These are phyloP conservation scores for Drosophila lacertosa DNA, from an alignment of 1,140 invertebrate species.

Conservation along the genomic window DNA sequence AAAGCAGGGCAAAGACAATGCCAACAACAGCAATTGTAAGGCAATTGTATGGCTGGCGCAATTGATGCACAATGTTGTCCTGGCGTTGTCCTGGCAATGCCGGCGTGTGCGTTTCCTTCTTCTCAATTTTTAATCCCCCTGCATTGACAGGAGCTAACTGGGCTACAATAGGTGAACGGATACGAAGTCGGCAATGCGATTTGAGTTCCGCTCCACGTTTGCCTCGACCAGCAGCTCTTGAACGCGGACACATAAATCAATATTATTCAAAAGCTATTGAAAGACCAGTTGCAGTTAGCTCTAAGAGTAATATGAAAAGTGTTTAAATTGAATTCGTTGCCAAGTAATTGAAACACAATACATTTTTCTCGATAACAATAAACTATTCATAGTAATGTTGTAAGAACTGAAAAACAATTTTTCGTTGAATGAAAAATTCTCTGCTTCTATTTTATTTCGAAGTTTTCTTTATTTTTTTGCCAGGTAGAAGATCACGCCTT, in stretches of 20 bases:
- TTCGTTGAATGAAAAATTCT: too few relatives aligned
- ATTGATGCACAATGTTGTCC: conserved; percentile 35
- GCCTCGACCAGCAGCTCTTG: background rate
- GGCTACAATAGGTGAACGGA: conserved; percentile 37
- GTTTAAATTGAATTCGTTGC: conserved; percentile 47
- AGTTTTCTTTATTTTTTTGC: too few relatives aligned
- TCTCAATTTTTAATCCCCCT: conserved; percentile 37
- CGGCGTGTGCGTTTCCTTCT: conserved; percentile 30
- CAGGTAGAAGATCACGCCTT: too few relatives aligned
- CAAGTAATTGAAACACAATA: background rate
- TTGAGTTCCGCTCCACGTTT: background rate
- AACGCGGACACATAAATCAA: conserved; percentile 56
- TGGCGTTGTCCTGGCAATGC: conserved; percentile 43
- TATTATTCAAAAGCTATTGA: conserved; percentile 59
- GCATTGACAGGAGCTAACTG: conserved; percentile 6
- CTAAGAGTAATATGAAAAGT: conserved; percentile 44
- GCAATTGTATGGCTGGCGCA: conserved; percentile 63
- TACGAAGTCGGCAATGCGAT: conserved; percentile 15
- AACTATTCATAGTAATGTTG: conserved; percentile 2
- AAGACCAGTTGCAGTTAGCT: conserved; percentile 46
- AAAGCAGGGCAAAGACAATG: conserved; percentile 37
- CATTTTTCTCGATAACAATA: conserved; percentile 2
- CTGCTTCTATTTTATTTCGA: too few relatives aligned
- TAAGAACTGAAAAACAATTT: too few relatives aligned
- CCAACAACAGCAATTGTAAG: conserved; percentile 49